Evolutionary conservation across 1,140 invertebrate genomes (phyloP).

Genomic region (Drosophila sp.): DNA sequence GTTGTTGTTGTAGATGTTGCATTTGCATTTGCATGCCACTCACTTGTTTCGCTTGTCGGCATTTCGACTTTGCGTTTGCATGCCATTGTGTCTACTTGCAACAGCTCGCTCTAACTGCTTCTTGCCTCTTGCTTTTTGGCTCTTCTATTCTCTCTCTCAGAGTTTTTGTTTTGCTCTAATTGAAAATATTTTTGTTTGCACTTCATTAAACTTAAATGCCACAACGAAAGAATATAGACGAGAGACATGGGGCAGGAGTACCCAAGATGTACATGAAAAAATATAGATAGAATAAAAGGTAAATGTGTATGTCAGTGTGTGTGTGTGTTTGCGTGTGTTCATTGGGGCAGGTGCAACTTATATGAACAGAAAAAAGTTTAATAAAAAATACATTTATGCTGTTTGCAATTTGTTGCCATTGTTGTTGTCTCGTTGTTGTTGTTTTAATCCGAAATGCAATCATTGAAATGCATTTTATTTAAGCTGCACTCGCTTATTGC

Average conservation of each 20-base stretch:
- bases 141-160: constrained; percentile 14
- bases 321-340: not conserved
- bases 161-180: constrained; percentile 55
- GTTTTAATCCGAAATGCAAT: constrained; percentile 77
- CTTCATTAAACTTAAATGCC: constrained; percentile 71
- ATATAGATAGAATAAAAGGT: too few relatives aligned
- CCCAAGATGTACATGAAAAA: too few relatives aligned
- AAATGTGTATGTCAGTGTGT: not conserved
- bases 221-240: constrained; percentile 34
- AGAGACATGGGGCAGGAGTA: not conserved
- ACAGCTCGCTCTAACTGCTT: constrained; percentile 26
- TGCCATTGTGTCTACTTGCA: constrained; percentile 36
- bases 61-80: constrained; percentile 52
- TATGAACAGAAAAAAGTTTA: constrained; percentile 25
- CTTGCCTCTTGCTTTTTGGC: constrained; percentile 23
- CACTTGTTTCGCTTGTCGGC: constrained; percentile 50
- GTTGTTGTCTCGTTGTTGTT: constrained; percentile 43
- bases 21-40: constrained; percentile 73
- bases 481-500: constrained; percentile 74
- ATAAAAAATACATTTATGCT: constrained; percentile 53
- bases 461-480: constrained; percentile 80
- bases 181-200: constrained; percentile 78
- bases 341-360: not conserved
- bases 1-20: constrained; percentile 28
- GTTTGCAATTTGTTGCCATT: constrained; percentile 20